phyloP scores from a whole-genome alignment of 2,113 vertebrate genomes.

The Ammodramus savannarum region DNA sequence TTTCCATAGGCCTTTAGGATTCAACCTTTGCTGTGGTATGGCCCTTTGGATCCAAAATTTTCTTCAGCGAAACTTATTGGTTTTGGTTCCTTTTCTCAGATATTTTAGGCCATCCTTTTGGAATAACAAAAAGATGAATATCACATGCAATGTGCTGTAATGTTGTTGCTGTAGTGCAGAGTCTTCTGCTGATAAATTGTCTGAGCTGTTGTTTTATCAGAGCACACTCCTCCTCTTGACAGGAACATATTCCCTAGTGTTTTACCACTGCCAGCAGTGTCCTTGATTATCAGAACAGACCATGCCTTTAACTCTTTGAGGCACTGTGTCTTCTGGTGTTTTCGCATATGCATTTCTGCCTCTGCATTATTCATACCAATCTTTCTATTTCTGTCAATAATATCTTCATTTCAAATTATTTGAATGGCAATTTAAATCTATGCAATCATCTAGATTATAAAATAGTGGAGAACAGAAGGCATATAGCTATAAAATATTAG shows the following conservation, averaged over 20 bases:
- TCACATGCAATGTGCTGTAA: neutral
- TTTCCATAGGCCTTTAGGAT: neutral
- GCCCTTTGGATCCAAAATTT: neutral
- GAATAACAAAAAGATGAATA: neutral
- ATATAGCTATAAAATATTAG: conserved; percentile 26
- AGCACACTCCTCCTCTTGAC: neutral
- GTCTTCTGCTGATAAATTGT: neutral
- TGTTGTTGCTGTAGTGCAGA: neutral
- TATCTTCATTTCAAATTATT: neutral
- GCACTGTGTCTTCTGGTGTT: neutral
- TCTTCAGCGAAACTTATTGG: neutral
- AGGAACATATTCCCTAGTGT: neutral
- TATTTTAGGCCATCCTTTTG: neutral
- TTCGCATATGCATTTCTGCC: neutral
- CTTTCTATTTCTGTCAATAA: neutral
- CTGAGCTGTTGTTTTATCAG: neutral
- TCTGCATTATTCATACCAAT: neutral
- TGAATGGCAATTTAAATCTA: neutral
- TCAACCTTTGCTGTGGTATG: neutral
- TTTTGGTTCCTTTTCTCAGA: neutral
- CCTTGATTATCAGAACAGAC: neutral
- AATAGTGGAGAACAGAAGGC: neutral
- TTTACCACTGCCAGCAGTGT: neutral
- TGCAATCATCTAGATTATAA: neutral
- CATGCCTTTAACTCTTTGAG: neutral